These are phyloP conservation scores for Manacus vitellinus DNA, from an alignment of 2,113 vertebrate genomes.

Conservation along the genomic window DNA sequence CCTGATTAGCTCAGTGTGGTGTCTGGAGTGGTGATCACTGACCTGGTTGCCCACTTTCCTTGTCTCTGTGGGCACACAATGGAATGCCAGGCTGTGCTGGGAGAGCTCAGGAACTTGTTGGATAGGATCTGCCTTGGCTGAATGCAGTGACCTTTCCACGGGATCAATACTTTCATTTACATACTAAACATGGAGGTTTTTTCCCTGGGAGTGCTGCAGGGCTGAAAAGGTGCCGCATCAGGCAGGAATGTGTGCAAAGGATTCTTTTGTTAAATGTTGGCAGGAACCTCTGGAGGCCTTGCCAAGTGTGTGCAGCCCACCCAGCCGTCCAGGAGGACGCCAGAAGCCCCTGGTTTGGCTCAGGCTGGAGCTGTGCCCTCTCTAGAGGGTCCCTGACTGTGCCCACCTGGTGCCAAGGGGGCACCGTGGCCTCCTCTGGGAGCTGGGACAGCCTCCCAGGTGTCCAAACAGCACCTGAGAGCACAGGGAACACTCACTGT, in stretches of 20 bases:
- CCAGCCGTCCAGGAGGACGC: background rate
- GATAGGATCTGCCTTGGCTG: background rate
- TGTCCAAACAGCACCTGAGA: no score
- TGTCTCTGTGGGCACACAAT: background rate
- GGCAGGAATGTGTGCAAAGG: slow-evolving; percentile 29
- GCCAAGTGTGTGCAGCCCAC: slow-evolving; percentile 45
- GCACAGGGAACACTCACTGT: accelerated
- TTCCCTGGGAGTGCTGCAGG: background rate
- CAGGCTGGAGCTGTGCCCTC: background rate
- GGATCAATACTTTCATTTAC: slow-evolving; percentile 45
- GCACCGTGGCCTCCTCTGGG: no score
- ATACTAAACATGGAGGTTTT: background rate
- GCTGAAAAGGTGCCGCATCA: slow-evolving; percentile 7
- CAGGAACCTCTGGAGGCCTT: background rate
- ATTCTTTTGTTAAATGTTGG: slow-evolving; percentile 54
- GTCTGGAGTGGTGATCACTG: background rate
- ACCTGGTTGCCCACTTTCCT: background rate
- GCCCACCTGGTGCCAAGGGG: background rate
- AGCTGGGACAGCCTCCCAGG: background rate
- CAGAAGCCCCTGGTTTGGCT: background rate
- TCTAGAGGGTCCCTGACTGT: background rate
- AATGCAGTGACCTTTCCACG: slow-evolving; percentile 1
- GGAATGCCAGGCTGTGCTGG: background rate
- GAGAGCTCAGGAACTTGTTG: background rate
- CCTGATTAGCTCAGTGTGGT: background rate